These are phyloP conservation scores for Artibeus jamaicensis DNA, from an alignment of 2,797 vertebrate genomes.

Conservation along the genomic window DNA sequence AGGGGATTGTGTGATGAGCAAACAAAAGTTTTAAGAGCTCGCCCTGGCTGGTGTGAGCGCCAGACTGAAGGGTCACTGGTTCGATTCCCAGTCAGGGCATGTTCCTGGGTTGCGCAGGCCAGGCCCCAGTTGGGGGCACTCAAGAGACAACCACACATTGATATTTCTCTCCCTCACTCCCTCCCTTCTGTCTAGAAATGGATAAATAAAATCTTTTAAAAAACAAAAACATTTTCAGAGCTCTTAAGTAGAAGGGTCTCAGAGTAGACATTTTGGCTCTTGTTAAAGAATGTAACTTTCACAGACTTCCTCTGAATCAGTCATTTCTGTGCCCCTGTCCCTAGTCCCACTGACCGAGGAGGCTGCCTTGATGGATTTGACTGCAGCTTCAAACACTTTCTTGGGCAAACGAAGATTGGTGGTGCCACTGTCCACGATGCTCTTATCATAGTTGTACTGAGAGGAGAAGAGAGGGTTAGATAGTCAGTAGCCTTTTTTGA, in stretches of 20 bases:
- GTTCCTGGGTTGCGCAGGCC: too few relatives aligned
- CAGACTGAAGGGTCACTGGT: too few relatives aligned
- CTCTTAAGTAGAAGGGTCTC: background rate
- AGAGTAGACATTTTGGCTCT: background rate
- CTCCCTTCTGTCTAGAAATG: too few relatives aligned
- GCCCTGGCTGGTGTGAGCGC: too few relatives aligned
- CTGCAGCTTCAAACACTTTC: constrained; percentile 97
- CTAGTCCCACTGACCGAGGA: constrained; percentile 89
- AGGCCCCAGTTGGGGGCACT: too few relatives aligned
- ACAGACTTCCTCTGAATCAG: background rate
- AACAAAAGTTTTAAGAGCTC: background rate
- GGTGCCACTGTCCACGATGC: constrained; percentile 99
- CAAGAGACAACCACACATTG: too few relatives aligned
- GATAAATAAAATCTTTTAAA: too few relatives aligned
- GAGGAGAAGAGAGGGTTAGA: background rate
- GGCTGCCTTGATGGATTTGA: constrained; percentile 96
- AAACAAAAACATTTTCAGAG: background rate
- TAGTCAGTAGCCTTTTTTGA: background rate
- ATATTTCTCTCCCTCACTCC: too few relatives aligned
- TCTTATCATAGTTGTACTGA: constrained; percentile 99
- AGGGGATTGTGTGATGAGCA: background rate
- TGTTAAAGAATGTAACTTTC: background rate
- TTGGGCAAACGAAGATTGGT: constrained; percentile 98
- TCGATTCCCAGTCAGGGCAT: too few relatives aligned
- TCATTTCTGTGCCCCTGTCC: background rate